These are phyloP conservation scores for Sebastes matsubarae DNA, from an alignment of 2,797 vertebrate genomes.

Conservation along the genomic window DNA sequence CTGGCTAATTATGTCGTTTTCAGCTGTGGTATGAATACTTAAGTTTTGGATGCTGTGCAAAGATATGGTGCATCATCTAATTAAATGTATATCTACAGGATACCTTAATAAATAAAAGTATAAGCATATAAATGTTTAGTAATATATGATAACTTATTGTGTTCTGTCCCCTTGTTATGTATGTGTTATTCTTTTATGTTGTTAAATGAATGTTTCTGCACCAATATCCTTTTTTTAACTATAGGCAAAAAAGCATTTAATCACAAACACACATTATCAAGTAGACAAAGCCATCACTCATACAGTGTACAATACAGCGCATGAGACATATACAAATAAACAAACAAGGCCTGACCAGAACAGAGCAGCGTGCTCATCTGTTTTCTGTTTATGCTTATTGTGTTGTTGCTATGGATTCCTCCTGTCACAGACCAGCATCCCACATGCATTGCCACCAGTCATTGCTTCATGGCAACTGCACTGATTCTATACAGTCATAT, in stretches of 20 bases:
- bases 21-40: not conserved
- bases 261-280: not conserved
- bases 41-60: not conserved
- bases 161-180: not conserved
- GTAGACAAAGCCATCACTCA: not conserved
- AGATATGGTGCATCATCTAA: not conserved
- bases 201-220: not conserved
- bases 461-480: slow-evolving; percentile 29
- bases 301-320: not conserved
- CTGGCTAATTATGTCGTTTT: not conserved
- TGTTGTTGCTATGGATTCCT: slow-evolving; percentile 66
- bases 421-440: slow-evolving; percentile 36
- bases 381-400: slow-evolving; percentile 34
- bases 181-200: not conserved
- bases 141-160: not conserved
- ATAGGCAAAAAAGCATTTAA: not conserved
- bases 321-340: not conserved
- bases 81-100: not conserved
- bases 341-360: not conserved
- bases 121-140: not conserved
- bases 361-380: not conserved
- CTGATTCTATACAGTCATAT: slow-evolving; percentile 3
- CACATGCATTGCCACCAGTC: slow-evolving; percentile 6
- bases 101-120: not conserved
- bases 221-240: not conserved